Evolutionary conservation across 2,888 invertebrate species (phyloP), one percentile per base, ranked within the genome.

Genomic region (Apantesis nais): DNA sequence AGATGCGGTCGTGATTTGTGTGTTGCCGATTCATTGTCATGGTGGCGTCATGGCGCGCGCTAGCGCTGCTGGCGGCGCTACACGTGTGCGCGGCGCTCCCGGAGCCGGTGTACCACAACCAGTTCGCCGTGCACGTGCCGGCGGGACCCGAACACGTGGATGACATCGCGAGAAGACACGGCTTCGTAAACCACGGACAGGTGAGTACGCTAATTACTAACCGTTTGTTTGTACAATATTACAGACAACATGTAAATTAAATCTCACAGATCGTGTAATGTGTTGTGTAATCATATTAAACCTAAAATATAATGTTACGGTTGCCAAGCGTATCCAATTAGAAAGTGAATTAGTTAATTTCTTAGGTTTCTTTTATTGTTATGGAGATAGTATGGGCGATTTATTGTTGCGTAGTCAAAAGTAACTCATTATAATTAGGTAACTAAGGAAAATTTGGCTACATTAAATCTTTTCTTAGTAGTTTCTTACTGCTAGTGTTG

Each of bases 141-240:
- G 97, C 96, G 62, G 97, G 97, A 29, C 91, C 95, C 67, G 95
- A 95, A n/a, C 96, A 96, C 74, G 99, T 98, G 62, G 96, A 97
- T 86, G 94, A 92, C 75, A 96, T 99, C 82, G 99, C 99, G 66
- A 92, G 91, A 78, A 97, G 97, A 90, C 97, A 99, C 92, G 99
- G 98, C 84, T 99, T 97, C 95, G 94, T 95, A 86, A 98, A 98
- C 93, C 95, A 96, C 86, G 98, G 98, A 95, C 97, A 98, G 98
- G 99, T 99, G 89, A 96, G 97, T 75, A 25, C 58, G 22, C 31
- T 58, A 29, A 55, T 25, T 55, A 55, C n/a, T 55, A 14, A 25
- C 55, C 2, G 1, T 58, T 29, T 58, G 7, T 16, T 58, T 58
- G 14, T 1, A n/a, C 39, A 61, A 61, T 61, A 62, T 41, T 63